These are phyloP conservation scores for Aulostomus chinensis DNA, from an alignment of 2,797 vertebrate species.

Conservation along the genomic window DNA sequence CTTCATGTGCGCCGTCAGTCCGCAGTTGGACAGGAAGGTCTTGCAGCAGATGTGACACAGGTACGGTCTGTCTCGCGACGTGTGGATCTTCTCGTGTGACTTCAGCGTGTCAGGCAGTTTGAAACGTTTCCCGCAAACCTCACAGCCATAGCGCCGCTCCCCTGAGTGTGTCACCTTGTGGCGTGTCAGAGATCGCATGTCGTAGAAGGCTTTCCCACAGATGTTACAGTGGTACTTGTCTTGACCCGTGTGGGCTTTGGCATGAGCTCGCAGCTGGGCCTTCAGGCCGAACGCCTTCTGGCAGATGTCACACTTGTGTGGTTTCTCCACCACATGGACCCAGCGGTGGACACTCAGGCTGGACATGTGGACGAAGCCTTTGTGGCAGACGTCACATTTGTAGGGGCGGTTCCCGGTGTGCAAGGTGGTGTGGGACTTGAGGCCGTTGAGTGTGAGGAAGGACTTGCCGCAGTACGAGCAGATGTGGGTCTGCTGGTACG, in stretches of 20 bases:
- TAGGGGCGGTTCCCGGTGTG: conserved; percentile 14
- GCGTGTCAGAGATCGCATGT: conserved; percentile 48
- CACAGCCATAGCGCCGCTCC: conserved; percentile 51
- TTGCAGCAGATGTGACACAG: conserved; percentile 71
- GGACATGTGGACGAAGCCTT: conserved; percentile 21
- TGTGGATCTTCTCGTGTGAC: conserved; percentile 64
- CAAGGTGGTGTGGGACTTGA: conserved; percentile 7
- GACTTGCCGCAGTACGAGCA: conserved; percentile 37
- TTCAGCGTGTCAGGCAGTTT: conserved; percentile 46
- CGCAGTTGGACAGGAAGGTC: conserved; percentile 54
- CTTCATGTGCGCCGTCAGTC: conserved; percentile 60
- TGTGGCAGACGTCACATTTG: conserved; percentile 31
- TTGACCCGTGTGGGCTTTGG: neutral
- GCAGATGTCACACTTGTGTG: conserved; percentile 32
- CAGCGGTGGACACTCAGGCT: conserved; percentile 15
- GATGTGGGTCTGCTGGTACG: conserved; percentile 22
- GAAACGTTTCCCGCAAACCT: conserved; percentile 45
- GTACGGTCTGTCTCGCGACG: conserved; percentile 29
- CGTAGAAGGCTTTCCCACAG: conserved; percentile 56
- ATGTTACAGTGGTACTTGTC: conserved; percentile 43
- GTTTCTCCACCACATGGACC: conserved; percentile 35
- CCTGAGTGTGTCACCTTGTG: conserved; percentile 55
- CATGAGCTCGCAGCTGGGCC: conserved; percentile 36
- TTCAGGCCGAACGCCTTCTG: conserved; percentile 21
- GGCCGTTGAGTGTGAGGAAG: conserved; percentile 15